Evolutionary conservation across 2,888 invertebrate genomes (phyloP).

Genomic region (Erannis defoliaria): DNA sequence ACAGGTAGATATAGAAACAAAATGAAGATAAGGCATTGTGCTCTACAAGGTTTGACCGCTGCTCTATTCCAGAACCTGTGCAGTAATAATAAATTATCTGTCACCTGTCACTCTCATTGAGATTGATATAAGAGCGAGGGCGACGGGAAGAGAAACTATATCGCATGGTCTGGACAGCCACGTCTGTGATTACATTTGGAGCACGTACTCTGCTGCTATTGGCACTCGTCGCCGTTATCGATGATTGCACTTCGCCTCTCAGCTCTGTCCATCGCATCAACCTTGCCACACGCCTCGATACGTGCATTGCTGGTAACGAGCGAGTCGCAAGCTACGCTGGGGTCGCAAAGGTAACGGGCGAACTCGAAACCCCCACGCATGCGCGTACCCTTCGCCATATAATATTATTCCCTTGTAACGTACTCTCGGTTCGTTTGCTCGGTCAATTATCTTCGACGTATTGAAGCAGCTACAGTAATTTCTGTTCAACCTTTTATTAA

Average conservation of each 20-base stretch:
- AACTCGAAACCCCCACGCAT: constrained; percentile 66
- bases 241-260: constrained; percentile 60
- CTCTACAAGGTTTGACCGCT: constrained; percentile 43
- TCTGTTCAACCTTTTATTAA: constrained; percentile 28
- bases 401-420: constrained; percentile 74
- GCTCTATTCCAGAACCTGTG: no score
- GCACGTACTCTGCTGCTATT: constrained; percentile 57
- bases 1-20: neutral
- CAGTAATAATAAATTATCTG: no score
- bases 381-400: constrained; percentile 70
- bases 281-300: constrained; percentile 57
- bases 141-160: no score
- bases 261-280: constrained; percentile 59
- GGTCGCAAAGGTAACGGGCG: constrained; percentile 65
- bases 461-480: constrained; percentile 59
- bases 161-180: constrained; percentile 1
- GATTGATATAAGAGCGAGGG: no score
- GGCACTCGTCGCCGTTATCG: constrained; percentile 52
- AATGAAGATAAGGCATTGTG: neutral
- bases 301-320: constrained; percentile 58
- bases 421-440: constrained; percentile 74
- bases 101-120: no score
- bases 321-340: constrained; percentile 41
- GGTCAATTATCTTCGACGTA: constrained; percentile 74
- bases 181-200: constrained; percentile 63